phyloP scores from a whole-genome alignment of 2,113 vertebrate species.

The Corythoichthys haematopterus region DNA sequence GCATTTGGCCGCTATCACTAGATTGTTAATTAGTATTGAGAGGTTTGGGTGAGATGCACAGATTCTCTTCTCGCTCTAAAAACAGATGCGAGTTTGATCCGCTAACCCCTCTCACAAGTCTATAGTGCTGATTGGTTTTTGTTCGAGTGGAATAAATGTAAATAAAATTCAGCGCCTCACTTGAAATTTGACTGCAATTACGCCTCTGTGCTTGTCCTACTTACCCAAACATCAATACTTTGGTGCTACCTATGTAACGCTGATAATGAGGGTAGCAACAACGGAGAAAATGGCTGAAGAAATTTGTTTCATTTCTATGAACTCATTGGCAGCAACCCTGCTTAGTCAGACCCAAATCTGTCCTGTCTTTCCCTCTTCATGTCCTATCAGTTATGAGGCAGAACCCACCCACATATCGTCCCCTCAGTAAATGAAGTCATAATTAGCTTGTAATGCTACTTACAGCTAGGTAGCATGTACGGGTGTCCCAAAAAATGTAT shows the following conservation, averaged over 20 bases:
- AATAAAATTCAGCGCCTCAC: not conserved
- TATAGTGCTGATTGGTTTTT: not conserved
- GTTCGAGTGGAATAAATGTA: not conserved
- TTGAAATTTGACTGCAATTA: not conserved
- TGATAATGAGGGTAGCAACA: too few species aligned
- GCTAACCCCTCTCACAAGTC: slow-evolving; percentile 28
- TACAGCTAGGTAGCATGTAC: too few species aligned
- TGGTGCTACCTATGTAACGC: not conserved
- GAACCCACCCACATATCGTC: too few species aligned
- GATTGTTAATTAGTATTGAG: slow-evolving; percentile 77
- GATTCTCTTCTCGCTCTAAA: slow-evolving; percentile 57
- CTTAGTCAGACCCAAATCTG: too few species aligned
- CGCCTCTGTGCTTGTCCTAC: not conserved
- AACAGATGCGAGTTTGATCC: slow-evolving; percentile 76
- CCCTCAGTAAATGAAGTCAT: too few species aligned
- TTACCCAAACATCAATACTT: not conserved
- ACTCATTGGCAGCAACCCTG: too few species aligned
- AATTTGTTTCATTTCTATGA: too few species aligned
- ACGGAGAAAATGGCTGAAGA: not conserved
- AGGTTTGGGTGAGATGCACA: slow-evolving; percentile 67
- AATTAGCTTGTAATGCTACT: too few species aligned
- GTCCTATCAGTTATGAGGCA: too few species aligned
- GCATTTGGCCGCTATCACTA: slow-evolving; percentile 65
- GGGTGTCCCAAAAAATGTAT: too few species aligned
- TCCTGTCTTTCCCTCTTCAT: too few species aligned